Evolutionary conservation across 2,888 invertebrate genomes (phyloP), one percentile per base, ranked within the genome.

Genomic region (Schizaphis graminum): DNA sequence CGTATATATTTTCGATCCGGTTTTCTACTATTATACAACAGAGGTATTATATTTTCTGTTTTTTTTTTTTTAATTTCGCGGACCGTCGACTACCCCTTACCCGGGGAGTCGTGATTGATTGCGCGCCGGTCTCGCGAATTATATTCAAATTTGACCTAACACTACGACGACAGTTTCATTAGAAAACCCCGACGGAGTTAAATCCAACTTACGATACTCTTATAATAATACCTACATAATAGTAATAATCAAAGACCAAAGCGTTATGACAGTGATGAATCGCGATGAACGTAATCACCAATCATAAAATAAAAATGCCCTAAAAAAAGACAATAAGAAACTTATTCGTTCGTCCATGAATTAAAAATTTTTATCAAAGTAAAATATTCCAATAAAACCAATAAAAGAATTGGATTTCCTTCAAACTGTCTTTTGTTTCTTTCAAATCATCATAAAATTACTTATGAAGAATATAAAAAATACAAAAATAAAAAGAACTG

Each of bases 51-150:
- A 94, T 90, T 94, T 90, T 94, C 92, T 84, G 91, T 94, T 94
- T 90, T 93, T 93, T 93, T 89, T 91, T 92, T 94, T 95, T 95
- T 95, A 95, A 95, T 95, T 95, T 95, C 95, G 95, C 94, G 95
- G 95, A 94, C 94, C 94, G 95, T 94, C 94, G 94, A 94, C 94
- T 94, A 94, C 95, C 94, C 94, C 93, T 91, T 77, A 89, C 88
- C 89, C 90, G 57, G 90, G 93, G 88, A 44, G 86, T 53, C 57
- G 94, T 94, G 94, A 94, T 94, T 94, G 94, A 94, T 94, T 91
- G 94, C 94, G 61, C 49, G 86, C 57, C 91, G 91, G 86, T 85
- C 86, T 94, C 90, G n/a, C 86, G 94, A 86, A 90, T 94, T 94
- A 90, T 94, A 94, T 94, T 94, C 86, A 94, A 94, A 94, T 94